Evolutionary conservation across 1,140 invertebrate genomes (phyloP).

Genomic region (Helicoverpa zea): DNA sequence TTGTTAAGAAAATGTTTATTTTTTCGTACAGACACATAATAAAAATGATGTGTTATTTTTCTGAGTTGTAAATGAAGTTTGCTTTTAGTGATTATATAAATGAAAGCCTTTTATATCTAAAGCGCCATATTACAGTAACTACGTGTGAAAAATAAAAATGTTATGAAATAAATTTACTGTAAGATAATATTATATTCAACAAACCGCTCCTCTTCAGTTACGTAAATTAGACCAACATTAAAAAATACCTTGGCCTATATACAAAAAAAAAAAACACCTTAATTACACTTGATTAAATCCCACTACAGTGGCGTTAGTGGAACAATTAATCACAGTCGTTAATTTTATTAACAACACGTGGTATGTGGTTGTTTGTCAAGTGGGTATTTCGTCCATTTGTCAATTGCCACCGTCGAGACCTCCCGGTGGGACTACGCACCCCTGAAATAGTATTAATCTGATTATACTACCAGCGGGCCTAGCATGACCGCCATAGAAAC

Average conservation of each 20-base stretch:
- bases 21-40: background rate
- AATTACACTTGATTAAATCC: constrained; percentile 46
- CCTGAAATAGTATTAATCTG: constrained; percentile 45
- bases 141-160: no score
- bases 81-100: background rate
- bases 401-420: constrained; percentile 50
- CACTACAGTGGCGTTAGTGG: constrained; percentile 45
- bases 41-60: background rate
- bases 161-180: no score
- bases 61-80: background rate
- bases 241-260: constrained; percentile 9
- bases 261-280: constrained; percentile 34
- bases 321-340: constrained; percentile 67
- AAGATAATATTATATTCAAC: background rate
- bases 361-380: constrained; percentile 61
- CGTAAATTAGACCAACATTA: background rate
- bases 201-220: background rate
- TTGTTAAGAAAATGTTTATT: background rate
- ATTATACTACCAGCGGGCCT: constrained; percentile 42
- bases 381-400: constrained; percentile 59
- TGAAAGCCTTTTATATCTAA: no score
- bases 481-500: no score
- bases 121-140: no score
- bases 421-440: background rate
- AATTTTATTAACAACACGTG: constrained; percentile 66